Evolutionary conservation across 2,888 invertebrate species (phyloP).

Genomic region (Theristus sp.): DNA sequence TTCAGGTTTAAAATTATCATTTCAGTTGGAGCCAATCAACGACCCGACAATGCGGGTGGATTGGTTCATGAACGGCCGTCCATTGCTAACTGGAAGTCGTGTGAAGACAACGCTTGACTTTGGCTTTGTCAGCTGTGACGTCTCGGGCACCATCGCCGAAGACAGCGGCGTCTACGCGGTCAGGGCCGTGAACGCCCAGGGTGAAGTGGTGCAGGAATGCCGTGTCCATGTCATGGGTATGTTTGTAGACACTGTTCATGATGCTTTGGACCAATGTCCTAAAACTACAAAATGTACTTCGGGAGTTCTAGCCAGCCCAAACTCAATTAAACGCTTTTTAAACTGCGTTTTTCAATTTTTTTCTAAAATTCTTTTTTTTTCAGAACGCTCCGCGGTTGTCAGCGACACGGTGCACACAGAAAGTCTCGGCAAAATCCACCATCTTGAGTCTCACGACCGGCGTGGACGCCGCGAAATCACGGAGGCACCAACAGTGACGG

Average conservation of each 20-base stretch:
- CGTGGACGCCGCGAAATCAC: slow-evolving; percentile 1
- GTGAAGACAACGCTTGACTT: slow-evolving; percentile 44
- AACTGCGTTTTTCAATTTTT: too few species aligned
- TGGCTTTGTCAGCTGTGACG: slow-evolving; percentile 58
- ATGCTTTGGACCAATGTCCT: too few species aligned
- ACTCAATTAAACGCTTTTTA: too few species aligned
- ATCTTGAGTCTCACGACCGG: slow-evolving; percentile 37
- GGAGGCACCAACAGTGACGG: too few species aligned
- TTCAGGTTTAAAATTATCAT: neutral
- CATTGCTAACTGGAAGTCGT: slow-evolving; percentile 44
- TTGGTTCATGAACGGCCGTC: slow-evolving; percentile 88
- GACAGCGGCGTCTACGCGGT: slow-evolving; percentile 85
- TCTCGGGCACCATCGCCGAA: slow-evolving; percentile 62
- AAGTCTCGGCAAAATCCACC: slow-evolving; percentile 29
- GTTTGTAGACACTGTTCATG: slow-evolving; percentile 7
- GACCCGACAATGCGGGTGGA: slow-evolving; percentile 96
- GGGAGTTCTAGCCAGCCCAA: too few species aligned
- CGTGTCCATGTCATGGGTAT: slow-evolving; percentile 9
- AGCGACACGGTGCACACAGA: slow-evolving; percentile 25
- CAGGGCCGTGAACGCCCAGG: slow-evolving; percentile 16
- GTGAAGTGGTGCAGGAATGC: slow-evolving; percentile 19
- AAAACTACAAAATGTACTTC: too few species aligned
- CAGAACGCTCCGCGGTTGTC: neutral
- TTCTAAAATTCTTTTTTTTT: too few species aligned
- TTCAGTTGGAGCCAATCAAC: slow-evolving; percentile 64